Conservation (phyloP, 2,113 vertebrate species). For the Thamnophis sirtalis region DNA sequence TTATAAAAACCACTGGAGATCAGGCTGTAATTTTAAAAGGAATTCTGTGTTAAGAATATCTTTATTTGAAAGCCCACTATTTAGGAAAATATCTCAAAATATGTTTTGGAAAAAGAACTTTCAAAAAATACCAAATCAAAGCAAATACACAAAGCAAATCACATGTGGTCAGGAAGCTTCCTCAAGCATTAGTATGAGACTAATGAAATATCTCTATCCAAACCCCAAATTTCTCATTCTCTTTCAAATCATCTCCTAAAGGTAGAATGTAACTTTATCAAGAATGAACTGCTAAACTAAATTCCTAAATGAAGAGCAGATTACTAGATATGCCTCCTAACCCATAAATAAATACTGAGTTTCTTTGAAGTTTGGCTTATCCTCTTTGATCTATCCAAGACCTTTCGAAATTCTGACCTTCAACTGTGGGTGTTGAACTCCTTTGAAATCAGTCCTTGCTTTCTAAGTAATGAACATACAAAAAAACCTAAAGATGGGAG, state of each 20-base stretch:
- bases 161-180: not conserved
- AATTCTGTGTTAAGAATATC: not conserved
- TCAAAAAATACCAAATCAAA: not conserved
- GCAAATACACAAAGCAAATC: not conserved
- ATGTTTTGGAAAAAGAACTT: not conserved
- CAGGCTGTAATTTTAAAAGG: not conserved
- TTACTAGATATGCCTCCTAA: not conserved
- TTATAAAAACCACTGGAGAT: not conserved
- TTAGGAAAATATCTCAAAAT: not conserved
- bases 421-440: conserved; percentile 3
- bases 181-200: not conserved
- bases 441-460: conserved; percentile 7
- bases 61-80: not conserved
- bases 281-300: not conserved
- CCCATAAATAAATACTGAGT: not conserved
- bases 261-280: not conserved
- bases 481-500: not conserved
- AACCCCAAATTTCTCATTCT: not conserved
- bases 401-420: conserved; percentile 22
- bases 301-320: conserved; percentile 1
- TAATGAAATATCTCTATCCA: not conserved
- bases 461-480: not conserved
- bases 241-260: not conserved
- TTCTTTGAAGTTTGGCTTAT: not conserved
- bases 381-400: conserved; percentile 14